Evolutionary conservation across 1,140 invertebrate species (phyloP), one percentile per base, ranked within the genome.

Genomic region (Globodera rostochiensis): DNA sequence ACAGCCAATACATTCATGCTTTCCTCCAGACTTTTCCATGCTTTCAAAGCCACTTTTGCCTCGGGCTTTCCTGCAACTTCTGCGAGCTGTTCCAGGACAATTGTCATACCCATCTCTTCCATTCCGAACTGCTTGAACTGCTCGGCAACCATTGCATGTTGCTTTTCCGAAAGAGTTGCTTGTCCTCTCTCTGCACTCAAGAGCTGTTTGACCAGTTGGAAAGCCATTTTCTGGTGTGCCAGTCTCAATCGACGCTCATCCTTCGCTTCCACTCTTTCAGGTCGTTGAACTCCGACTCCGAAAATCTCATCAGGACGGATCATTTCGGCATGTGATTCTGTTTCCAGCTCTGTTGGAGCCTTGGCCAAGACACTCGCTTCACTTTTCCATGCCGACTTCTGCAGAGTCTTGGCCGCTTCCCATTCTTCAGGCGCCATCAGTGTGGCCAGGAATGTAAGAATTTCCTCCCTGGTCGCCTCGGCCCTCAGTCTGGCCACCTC

Each of bases 351-450:
- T 45, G n/a, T 70, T 0, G 67, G n/a, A 70, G 36, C 67, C n/a
- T 45, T 70, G n/a, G 67, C 36, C 36, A 45, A 8, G 6, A 9
- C 46, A 21, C 74, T 45, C 19, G 60, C 15, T 19, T 64, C 57
- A 64, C 5, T 19, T 6, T 50, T 46, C n/a, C 8, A 64, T 3
- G 46, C 3, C 36, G 36, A 25, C 66, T 77, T 77, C 53, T 64
- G 49, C 36, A 77, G 50, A 69, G 45, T 53, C 15, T 77, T 77
- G 5, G 64, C 74, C 36, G 53, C 49, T 77, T 60, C 74, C 9
- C 19, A 21, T 66, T 79, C 19, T 21, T 79, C 77, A 15, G 49
- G 49, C 9, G 19, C 50, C 64, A 66, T 77, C 49, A 79, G 21
- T 19, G 45, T 74, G 49, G 66, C 47, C 50, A 69, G 76, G 70